Evolutionary conservation across 2,888 invertebrate species (phyloP).

Genomic region (Noctua fimbriata): DNA sequence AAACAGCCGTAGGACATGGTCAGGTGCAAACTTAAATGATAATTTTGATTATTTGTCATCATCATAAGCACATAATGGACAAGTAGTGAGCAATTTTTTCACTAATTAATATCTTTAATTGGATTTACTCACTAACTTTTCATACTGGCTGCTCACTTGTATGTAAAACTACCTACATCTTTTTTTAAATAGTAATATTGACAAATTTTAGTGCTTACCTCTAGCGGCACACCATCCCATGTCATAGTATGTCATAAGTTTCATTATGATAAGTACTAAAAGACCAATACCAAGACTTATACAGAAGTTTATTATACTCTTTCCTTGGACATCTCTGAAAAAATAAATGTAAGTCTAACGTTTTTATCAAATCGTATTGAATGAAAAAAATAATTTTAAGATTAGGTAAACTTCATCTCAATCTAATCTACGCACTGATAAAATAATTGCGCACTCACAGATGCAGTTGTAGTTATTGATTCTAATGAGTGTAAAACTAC

Average conservation of each 20-base stretch:
- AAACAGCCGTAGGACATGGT: background rate
- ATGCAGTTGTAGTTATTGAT: too few relatives aligned
- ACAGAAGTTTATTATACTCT: conserved; percentile 83
- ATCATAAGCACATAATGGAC: background rate
- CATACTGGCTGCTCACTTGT: background rate
- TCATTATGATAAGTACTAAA: conserved; percentile 76
- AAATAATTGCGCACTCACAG: background rate
- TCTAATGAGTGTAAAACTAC: too few relatives aligned
- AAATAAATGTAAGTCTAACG: background rate
- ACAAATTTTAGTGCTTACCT: conserved; percentile 70
- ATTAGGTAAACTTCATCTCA: background rate
- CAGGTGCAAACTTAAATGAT: background rate
- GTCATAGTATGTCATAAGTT: conserved; percentile 75
- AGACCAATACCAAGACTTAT: conserved; percentile 77
- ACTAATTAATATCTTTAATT: background rate
- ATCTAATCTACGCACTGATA: background rate
- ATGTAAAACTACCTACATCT: background rate
- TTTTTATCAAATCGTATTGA: background rate
- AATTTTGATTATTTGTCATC: background rate
- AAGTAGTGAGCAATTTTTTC: background rate
- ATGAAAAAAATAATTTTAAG: background rate
- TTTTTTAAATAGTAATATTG: background rate
- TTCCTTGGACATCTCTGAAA: conserved; percentile 85
- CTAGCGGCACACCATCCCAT: conserved; percentile 80
- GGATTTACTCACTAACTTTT: background rate